phyloP scores from a whole-genome alignment of 1,140 invertebrate genomes.

The Drosophila ercepeae region DNA sequence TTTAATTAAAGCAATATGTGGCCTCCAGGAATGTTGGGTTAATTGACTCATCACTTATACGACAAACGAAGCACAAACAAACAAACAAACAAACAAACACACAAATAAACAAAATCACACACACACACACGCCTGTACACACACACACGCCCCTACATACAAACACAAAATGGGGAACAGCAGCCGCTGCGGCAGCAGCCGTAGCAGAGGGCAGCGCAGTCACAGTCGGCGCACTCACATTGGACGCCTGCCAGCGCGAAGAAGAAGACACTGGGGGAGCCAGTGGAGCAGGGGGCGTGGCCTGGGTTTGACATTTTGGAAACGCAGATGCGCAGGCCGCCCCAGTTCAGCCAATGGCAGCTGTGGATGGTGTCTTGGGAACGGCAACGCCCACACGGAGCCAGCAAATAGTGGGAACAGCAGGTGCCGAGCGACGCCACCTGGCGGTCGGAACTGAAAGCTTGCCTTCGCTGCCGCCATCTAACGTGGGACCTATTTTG shows the following conservation, averaged over 20 bases:
- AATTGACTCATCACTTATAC: conserved; percentile 82
- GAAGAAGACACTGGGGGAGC: conserved; percentile 11
- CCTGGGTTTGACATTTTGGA: background rate
- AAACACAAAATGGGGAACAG: conserved; percentile 51
- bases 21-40: conserved; percentile 80
- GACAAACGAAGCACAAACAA: conserved; percentile 80
- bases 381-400: background rate
- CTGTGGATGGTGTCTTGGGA: background rate
- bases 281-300: background rate
- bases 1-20: conserved; percentile 82
- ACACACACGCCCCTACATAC: conserved; percentile 20
- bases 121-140: conserved; percentile 10
- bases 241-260: conserved; percentile 2
- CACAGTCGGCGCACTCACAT: conserved; percentile 8
- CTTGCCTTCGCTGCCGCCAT: background rate
- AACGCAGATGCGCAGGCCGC: background rate
- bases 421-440: background rate
- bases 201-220: background rate
- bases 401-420: background rate
- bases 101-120: conserved; percentile 17
- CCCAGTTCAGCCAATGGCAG: background rate
- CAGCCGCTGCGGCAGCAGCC: conserved; percentile 1
- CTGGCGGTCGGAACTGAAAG: background rate
- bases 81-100: conserved; percentile 60
- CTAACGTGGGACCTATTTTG: background rate